Base-by-base conservation (phyloP, 2,888 invertebrate species). In the Quadroppia sp. region DNA sequence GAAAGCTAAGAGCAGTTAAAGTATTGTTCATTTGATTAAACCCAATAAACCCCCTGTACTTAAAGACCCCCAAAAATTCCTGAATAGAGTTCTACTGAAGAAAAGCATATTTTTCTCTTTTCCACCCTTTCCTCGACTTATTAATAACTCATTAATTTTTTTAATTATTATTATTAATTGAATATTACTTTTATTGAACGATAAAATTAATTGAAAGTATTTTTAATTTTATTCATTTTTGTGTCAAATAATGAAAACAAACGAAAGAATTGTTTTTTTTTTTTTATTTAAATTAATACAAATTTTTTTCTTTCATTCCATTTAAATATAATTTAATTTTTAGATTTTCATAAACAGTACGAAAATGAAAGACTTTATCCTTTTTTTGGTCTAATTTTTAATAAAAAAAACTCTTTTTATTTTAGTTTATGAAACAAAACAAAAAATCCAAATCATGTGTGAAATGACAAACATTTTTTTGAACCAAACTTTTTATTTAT, bases 1-100 rank as follows among this genome's bases (percentile, higher is more conserved):
- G 59, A 59, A 59, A 28, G 32, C 28, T 30, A 59, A 59, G 59
- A 59, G 59, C 59, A 59, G 23, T 50, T 17, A 59, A 59, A 59
- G 59, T 59, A 59, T 59, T 59, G 59, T 59, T 59, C 59, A 59
- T 59, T 59, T 30, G 23, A 23, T 30, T 59, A 59, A 50, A 50
- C 20, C 50, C 20, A 7, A 50, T 50, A 20, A 50, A 50, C n/a
- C 17, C 7, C 50, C n/a, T n/a, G 50, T 50, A 50, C 50, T 50
- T 50, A 50, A 50, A 20, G 20, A 50, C 17, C 45, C n/a, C n/a
- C 9, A 36, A 36, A 36, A 36, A 4, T 9, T 9, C 36, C 36
- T 36, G 36, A 36, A 36, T 7, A 36, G 4, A 36, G 36, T 7
- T 4, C 9, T 36, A 7, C 36, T 36, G 36, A n/a, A n/a, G n/a